Conservation (phyloP, 2,113 vertebrate species). For the Mustelus asterias region DNA sequence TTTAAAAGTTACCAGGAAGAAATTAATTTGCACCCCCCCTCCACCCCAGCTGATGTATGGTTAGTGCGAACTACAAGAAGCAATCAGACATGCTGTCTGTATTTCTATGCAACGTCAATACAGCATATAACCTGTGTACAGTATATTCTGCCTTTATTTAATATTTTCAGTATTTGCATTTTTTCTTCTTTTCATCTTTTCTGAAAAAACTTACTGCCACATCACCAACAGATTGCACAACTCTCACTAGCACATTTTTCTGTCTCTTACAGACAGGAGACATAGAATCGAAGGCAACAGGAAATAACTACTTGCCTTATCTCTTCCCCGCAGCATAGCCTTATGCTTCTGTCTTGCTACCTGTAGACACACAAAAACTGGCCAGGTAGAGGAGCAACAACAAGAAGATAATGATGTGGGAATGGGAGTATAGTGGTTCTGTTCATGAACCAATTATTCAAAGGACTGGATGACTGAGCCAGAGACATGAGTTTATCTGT, state of each 20-base stretch:
- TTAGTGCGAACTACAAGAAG: too few species aligned
- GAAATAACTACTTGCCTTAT: neutral
- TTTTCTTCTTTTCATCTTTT: neutral
- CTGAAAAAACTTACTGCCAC: neutral
- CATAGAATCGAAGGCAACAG: neutral
- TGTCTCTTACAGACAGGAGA: neutral
- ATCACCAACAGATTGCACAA: too few species aligned
- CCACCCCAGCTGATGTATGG: too few species aligned
- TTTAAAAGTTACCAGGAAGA: too few species aligned
- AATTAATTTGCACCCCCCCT: too few species aligned
- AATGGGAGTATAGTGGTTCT: neutral
- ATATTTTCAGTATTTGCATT: neutral
- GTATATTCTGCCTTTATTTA: neutral
- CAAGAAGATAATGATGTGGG: neutral
- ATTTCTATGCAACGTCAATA: too few species aligned
- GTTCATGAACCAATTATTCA: neutral
- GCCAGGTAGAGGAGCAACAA: neutral
- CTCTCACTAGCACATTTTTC: neutral
- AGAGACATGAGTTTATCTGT: neutral
- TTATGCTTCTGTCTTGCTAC: neutral
- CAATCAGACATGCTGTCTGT: too few species aligned
- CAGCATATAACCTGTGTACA: too few species aligned
- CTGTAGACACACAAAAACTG: neutral
- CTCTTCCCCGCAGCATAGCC: neutral
- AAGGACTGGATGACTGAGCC: neutral